A percentile compares a stretch with the other conserved stretches of the same genome.
Evolutionary conservation across 2,888 invertebrate genomes (phyloP).

Genomic region (Argyresthia albistria): DNA sequence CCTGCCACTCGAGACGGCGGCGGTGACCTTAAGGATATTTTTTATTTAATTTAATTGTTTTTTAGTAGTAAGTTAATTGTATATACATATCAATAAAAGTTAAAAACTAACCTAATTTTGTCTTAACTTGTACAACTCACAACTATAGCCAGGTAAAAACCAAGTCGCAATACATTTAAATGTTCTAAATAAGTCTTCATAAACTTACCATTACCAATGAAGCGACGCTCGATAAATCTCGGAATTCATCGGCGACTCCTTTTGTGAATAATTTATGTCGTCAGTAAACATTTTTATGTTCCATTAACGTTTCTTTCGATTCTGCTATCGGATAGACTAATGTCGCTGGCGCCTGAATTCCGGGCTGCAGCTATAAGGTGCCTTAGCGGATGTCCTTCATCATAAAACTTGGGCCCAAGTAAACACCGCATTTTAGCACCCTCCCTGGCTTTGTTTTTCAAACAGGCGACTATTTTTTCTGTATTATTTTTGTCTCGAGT

Average conservation of each 20-base stretch:
- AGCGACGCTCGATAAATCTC: constrained; percentile 39
- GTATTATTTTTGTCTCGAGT: constrained; percentile 32
- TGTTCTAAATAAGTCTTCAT: too few species aligned
- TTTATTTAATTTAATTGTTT: too few species aligned
- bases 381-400: constrained; percentile 44
- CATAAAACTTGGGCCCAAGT: constrained; percentile 59
- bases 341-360: constrained; percentile 61
- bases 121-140: too few species aligned
- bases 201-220: constrained; percentile 45
- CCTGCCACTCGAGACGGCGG: too few species aligned
- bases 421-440: constrained; percentile 59
- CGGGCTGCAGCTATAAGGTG: constrained; percentile 15
- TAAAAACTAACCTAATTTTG: too few species aligned
- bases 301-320: constrained; percentile 57
- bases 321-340: constrained; percentile 60
- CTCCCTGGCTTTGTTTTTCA: constrained; percentile 46
- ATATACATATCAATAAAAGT: too few species aligned
- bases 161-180: too few species aligned
- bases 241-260: constrained; percentile 57
- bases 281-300: constrained; percentile 64
- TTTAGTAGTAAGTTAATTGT: too few species aligned
- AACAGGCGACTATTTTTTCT: constrained; percentile 54
- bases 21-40: too few species aligned
- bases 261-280: constrained; percentile 60
- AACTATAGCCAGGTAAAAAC: too few species aligned